A percentile compares a stretch with the other conserved stretches of the same genome.
These are phyloP conservation scores for Etheostoma perlongum DNA, from an alignment of 2,797 vertebrate species.

Conservation along the genomic window DNA sequence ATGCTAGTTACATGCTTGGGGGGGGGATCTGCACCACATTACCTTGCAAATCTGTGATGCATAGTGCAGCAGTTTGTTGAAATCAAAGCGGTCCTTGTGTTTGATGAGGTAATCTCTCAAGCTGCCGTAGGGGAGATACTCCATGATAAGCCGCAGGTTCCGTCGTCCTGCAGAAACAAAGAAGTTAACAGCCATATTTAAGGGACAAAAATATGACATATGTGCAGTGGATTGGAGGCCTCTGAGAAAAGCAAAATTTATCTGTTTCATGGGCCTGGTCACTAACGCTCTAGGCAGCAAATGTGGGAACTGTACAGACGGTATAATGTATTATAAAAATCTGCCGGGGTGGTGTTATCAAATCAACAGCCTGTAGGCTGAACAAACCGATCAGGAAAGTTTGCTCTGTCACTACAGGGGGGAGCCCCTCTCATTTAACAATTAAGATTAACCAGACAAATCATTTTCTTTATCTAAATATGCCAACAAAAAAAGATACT, in stretches of 20 bases:
- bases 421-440: not conserved
- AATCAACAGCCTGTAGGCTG: slow-evolving; percentile 7
- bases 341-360: slow-evolving; percentile 13
- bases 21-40: slow-evolving; percentile 2
- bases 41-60: slow-evolving; percentile 98
- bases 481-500: not conserved
- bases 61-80: slow-evolving; percentile 93
- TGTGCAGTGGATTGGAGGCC: not conserved
- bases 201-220: not conserved
- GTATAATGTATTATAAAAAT: slow-evolving; percentile 28
- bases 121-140: slow-evolving; percentile 96
- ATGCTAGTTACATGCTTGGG: no score
- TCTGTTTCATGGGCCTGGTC: slow-evolving; percentile 23
- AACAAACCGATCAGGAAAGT: not conserved
- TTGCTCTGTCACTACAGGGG: not conserved
- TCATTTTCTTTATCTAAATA: not conserved
- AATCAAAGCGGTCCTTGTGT: slow-evolving; percentile 93
- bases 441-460: not conserved
- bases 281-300: not conserved
- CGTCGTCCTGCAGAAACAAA: slow-evolving; percentile 84
- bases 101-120: slow-evolving; percentile 97
- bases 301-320: slow-evolving; percentile 20
- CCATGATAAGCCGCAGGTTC: slow-evolving; percentile 97
- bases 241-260: slow-evolving; percentile 37
- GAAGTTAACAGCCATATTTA: not conserved